Evolutionary conservation across 2,797 vertebrate genomes (phyloP).

Genomic region (Synaphobranchus kaupii): DNA sequence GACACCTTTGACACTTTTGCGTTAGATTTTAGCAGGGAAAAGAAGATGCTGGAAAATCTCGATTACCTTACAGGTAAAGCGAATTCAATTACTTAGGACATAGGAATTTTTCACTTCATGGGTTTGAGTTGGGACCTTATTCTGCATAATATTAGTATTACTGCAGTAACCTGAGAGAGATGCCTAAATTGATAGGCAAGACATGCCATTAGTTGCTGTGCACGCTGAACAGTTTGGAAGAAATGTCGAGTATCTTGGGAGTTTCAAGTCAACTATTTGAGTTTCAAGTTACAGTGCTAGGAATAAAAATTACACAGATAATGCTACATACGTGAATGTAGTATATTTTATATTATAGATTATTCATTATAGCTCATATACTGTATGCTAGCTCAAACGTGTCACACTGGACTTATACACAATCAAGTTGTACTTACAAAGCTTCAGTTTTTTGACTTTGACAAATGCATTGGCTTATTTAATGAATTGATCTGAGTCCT

Average conservation of each 20-base stretch:
- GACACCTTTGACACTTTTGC: constrained; percentile 97
- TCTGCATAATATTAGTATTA: neutral
- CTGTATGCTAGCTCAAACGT: neutral
- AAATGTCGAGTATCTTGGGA: neutral
- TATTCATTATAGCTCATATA: neutral
- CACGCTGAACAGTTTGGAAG: too few relatives aligned
- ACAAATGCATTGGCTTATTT: neutral
- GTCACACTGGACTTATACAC: neutral
- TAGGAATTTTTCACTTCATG: neutral
- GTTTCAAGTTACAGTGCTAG: neutral
- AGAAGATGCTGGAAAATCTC: constrained; percentile 94
- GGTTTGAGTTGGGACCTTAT: neutral
- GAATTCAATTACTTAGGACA: neutral
- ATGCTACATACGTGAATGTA: neutral
- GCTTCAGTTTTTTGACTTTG: neutral
- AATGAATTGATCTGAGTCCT: too few relatives aligned
- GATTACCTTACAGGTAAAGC: constrained; percentile 96
- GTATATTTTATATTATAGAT: neutral
- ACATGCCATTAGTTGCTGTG: neutral
- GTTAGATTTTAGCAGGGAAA: constrained; percentile 94
- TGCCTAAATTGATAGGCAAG: neutral
- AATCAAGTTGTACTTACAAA: neutral
- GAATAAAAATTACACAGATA: neutral
- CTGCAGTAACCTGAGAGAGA: neutral
- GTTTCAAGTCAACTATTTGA: neutral